Evolutionary conservation across 2,888 invertebrate species (phyloP), one percentile per base, ranked within the genome.

Genomic region (Carabus problematicus): DNA sequence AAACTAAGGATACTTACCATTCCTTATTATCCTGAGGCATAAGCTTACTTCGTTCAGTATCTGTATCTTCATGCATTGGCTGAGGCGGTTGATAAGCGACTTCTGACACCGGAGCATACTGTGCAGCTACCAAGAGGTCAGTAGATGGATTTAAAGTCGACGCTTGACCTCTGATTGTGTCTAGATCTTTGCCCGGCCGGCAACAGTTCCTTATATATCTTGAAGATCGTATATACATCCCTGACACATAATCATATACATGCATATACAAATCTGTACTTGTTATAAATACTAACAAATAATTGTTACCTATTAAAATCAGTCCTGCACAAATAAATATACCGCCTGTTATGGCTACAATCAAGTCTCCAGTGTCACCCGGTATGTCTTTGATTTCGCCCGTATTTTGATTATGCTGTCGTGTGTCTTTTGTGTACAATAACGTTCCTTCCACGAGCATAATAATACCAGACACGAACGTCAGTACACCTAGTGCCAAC

Each of bases 51-150:
- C 89, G 88, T 78, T 91, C 91, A 73, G 85, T 85, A 85, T 91
- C 82, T 84, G 84, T 89, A 64, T 87, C 86, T 40, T 69, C 69
- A 9, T 69, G 69, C 56, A 69, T 55, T 8, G 69, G 69, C 11
- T 87, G 86, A 1, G 88, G 86, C 55, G 91, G 90, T 74, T 84
- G 84, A 75, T 84, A 84, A 19, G 83, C 81, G 11, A 91, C 87
- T 81, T 91, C 91, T 43, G 90, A 86, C 14, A 91, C 90, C 0
- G 91, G 90, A 56, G 89, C 91, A 82, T 91, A 91, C 81, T 91
- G 91, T 41, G 90, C 90, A 0, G 89, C 87, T 60, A 91, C 91
- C 74, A 91, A 83, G 41, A 91, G 87, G 83, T 91, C 91, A 42
- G 91, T 91, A 56, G 91, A 91, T 60, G 91, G 91, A 82, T 91